Base-by-base conservation (phyloP, 2,113 vertebrate genomes). In the Cisticola juncidis region DNA sequence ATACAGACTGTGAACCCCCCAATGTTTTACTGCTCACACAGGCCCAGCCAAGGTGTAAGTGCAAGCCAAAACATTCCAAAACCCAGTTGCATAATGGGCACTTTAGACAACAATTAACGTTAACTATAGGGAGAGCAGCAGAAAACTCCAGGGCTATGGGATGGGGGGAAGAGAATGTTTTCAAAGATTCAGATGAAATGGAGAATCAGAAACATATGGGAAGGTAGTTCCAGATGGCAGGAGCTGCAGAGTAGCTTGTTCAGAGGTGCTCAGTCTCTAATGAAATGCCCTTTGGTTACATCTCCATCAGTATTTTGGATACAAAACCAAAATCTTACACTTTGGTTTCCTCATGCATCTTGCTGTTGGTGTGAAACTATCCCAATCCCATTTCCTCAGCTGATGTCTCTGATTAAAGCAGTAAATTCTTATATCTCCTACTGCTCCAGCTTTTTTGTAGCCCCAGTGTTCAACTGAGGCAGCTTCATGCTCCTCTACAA, bases 281-380 rank as follows among this genome's bases (percentile, higher is more conserved):
- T 6, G 17, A 22, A 78, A 50, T 0, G 1, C 4, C 44, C 8
- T 45, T 15, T 0, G 1, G 21, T 81, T 84, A 4, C 53, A 56
- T 19, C 21, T 69, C 81, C 36, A 12, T 79, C 48, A 81, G 12
- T 36, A 36, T 60, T 88, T 61, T 74, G 56, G 40, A 56, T 40
- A 64, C 9, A 92, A 86, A 87, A 36, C 5, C n/a, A 33, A 29
- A 40, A 17, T 5, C 4, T 48, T 51, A 28, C 8, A 3, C 17
- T 84, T 4, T 47, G 22, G 1, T 84, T 78, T 91, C 65, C 65
- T 74, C 48, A 8, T 44, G 71, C 17, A 44, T 44, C 26, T 86
- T 84, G 29, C 31, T 88, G n/a, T 25, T 86, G 8, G n/a, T 89
- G 38, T 81, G 69, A 74, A 84, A 81, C 8, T 68, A 36, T 57